A percentile compares a stretch with the other conserved stretches of the same genome.
These are phyloP conservation scores for Phaethon lepturus DNA, from an alignment of 2,113 vertebrate genomes.

Conservation along the genomic window DNA sequence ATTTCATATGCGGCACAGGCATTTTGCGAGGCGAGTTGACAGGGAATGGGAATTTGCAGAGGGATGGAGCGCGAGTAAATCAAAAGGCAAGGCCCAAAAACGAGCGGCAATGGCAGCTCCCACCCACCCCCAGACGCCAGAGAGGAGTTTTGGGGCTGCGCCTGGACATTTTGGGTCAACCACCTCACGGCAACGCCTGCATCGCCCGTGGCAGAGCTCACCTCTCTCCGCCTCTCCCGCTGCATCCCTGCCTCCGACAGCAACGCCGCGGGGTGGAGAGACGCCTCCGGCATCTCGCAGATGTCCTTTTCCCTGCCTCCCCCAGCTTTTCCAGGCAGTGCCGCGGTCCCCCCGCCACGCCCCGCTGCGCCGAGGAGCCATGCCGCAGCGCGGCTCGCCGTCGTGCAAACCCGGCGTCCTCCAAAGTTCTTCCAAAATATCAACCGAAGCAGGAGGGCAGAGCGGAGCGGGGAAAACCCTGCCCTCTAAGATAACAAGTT, in stretches of 20 bases:
- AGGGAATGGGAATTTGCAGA: background rate
- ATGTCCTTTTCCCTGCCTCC: conserved; percentile 55
- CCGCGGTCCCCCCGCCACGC: fast-evolving
- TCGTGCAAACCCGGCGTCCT: fast-evolving
- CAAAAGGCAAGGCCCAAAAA: background rate
- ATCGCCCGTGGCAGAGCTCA: fast-evolving
- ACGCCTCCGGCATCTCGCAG: conserved; percentile 29
- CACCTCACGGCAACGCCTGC: fast-evolving
- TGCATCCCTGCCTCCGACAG: background rate
- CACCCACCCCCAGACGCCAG: background rate
- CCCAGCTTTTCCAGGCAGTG: conserved; percentile 4
- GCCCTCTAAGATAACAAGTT: background rate
- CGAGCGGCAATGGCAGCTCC: background rate
- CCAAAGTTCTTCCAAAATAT: background rate
- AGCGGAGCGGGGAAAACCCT: background rate
- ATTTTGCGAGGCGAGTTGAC: conserved; percentile 54
- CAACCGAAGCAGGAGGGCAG: background rate
- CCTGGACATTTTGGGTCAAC: background rate
- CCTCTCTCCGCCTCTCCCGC: background rate
- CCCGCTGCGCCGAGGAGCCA: background rate
- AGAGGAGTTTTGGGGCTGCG: background rate
- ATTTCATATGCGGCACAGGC: conserved; percentile 78
- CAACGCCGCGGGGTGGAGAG: background rate
- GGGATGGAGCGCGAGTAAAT: background rate
- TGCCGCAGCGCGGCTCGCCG: fast-evolving